Conservation (phyloP, 2,797 vertebrate genomes). For the Brachymystax lenok region DNA sequence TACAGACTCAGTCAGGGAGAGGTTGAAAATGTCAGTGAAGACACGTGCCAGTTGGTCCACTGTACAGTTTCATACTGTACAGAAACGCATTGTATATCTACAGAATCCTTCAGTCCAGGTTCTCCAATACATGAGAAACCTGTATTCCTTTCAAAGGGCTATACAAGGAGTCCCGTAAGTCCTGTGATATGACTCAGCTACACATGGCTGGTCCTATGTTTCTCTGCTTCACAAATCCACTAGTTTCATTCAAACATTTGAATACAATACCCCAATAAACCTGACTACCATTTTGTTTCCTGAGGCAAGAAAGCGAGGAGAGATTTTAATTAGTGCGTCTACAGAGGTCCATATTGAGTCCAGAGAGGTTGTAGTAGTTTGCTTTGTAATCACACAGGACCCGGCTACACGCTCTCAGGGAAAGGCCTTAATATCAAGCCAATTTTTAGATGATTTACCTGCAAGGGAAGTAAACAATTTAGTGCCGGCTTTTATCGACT, state of each 20-base stretch:
- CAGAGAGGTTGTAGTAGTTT: slow-evolving; percentile 60
- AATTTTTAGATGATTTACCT: slow-evolving; percentile 77
- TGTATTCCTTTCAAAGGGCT: no score
- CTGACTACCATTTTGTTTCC: slow-evolving; percentile 56
- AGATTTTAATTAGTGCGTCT: slow-evolving; percentile 62
- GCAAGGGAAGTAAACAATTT: slow-evolving; percentile 72
- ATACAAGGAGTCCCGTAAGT: no score
- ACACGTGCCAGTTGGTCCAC: no score
- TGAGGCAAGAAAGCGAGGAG: slow-evolving; percentile 28
- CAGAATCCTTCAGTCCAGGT: no score
- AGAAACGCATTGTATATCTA: no score
- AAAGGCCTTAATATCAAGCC: slow-evolving; percentile 70
- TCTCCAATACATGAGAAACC: no score
- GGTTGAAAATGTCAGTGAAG: no score
- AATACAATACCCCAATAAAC: slow-evolving; percentile 53
- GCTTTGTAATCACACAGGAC: slow-evolving; percentile 67
- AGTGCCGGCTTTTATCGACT: slow-evolving; percentile 66
- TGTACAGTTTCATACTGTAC: no score
- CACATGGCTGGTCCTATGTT: neutral
- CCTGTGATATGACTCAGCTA: no score
- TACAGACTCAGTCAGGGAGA: no score
- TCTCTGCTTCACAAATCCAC: slow-evolving; percentile 36
- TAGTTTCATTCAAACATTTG: slow-evolving; percentile 37
- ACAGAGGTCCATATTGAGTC: slow-evolving; percentile 49
- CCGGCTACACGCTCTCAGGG: slow-evolving; percentile 58